These are phyloP conservation scores for Columba janthina DNA, from an alignment of 2,113 vertebrate species.

Conservation along the genomic window DNA sequence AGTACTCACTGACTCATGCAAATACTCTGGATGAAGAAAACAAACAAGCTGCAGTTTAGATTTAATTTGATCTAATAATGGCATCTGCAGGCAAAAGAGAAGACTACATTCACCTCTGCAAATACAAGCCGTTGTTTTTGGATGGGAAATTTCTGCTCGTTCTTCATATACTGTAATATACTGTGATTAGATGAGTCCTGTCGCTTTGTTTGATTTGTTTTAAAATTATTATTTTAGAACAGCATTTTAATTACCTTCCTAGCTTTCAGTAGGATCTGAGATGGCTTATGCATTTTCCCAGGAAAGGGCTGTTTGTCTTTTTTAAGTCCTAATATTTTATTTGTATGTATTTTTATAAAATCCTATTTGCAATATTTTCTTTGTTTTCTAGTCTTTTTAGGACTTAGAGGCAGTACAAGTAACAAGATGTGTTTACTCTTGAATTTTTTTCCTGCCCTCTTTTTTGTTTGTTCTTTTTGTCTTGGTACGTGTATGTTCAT, in stretches of 20 bases:
- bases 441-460: not conserved
- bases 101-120: not conserved
- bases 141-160: not conserved
- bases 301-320: not conserved
- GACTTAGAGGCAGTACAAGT: not conserved
- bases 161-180: not conserved
- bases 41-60: not conserved
- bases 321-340: not conserved
- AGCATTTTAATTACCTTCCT: not conserved
- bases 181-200: not conserved
- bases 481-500: not conserved
- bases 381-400: not conserved
- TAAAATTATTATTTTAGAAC: not conserved
- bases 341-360: not conserved
- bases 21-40: not conserved
- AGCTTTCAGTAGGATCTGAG: not conserved
- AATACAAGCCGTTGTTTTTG: not conserved
- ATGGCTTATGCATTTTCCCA: not conserved
- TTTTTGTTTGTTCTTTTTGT: not conserved
- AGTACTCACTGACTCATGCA: not conserved
- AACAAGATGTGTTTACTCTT: not conserved
- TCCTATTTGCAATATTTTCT: not conserved
- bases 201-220: not conserved
- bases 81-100: slow-evolving; percentile 31
- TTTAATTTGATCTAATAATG: slow-evolving; percentile 9